A percentile compares a stretch with the other conserved stretches of the same genome.
Evolutionary conservation across 1,140 invertebrate genomes (phyloP).

Genomic region (Drosophila ogumai): DNA sequence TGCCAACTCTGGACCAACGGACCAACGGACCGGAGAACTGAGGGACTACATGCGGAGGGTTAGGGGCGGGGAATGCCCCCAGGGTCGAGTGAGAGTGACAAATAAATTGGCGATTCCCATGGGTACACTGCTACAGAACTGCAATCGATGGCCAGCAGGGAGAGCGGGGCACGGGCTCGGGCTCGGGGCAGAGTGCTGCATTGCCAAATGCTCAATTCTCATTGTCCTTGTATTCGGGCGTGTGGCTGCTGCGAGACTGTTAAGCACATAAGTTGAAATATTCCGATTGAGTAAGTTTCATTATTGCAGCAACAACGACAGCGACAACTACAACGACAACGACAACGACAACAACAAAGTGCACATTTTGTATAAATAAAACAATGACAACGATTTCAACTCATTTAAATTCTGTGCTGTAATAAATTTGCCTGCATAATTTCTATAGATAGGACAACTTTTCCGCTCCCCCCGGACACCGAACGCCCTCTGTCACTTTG

Average conservation of each 20-base stretch:
- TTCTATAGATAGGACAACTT: slow-evolving; percentile 64
- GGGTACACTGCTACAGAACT: slow-evolving; percentile 43
- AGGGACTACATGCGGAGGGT: slow-evolving; percentile 3
- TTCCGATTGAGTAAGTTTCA: slow-evolving; percentile 83
- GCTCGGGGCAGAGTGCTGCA: slow-evolving; percentile 37
- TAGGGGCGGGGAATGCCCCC: slow-evolving; percentile 11
- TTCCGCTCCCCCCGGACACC: background rate
- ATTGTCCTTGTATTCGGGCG: slow-evolving; percentile 60
- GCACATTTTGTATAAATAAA: slow-evolving; percentile 78
- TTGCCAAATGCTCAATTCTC: slow-evolving; percentile 78
- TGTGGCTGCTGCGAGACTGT: slow-evolving; percentile 43
- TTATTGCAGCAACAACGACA: slow-evolving; percentile 65
- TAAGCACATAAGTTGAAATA: slow-evolving; percentile 84
- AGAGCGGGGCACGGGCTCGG: background rate
- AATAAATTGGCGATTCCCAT: slow-evolving; percentile 82
- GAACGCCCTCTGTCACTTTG: slow-evolving; percentile 13
- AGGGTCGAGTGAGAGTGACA: slow-evolving; percentile 65
- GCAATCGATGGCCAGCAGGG: slow-evolving; percentile 7
- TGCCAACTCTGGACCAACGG: slow-evolving; percentile 61
- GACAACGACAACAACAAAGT: slow-evolving; percentile 55
- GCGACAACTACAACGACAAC: slow-evolving; percentile 43
- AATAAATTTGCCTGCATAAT: slow-evolving; percentile 81
- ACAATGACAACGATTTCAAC: slow-evolving; percentile 81
- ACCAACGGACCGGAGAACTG: slow-evolving; percentile 54
- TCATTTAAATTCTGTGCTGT: slow-evolving; percentile 80